These are phyloP conservation scores for Petrocephalus zakoni DNA, from an alignment of 2,113 vertebrate species.

Conservation along the genomic window DNA sequence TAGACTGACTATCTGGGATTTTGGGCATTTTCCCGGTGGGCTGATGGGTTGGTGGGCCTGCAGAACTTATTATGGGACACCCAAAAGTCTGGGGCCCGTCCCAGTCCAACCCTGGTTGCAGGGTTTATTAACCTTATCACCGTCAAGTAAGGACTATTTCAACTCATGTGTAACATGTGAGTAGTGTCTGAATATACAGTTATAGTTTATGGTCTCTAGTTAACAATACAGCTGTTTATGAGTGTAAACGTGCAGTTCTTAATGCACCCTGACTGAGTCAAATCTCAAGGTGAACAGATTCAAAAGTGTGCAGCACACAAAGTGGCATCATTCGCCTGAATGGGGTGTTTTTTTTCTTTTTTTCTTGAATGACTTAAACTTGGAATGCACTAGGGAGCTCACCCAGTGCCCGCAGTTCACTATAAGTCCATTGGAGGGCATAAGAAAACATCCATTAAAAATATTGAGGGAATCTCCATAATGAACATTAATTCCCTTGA, in stretches of 20 bases:
- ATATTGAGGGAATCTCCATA: background rate
- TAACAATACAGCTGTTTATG: background rate
- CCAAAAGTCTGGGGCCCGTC: background rate
- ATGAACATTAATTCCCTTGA: background rate
- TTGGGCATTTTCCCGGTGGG: background rate
- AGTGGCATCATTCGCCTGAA: background rate
- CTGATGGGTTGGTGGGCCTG: background rate
- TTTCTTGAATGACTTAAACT: background rate
- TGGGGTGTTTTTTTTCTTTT: background rate
- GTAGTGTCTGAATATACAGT: background rate
- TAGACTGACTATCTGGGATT: background rate
- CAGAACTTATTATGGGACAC: background rate
- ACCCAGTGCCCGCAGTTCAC: slow-evolving; percentile 14
- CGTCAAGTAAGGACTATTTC: background rate
- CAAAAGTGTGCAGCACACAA: background rate
- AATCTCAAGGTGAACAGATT: background rate
- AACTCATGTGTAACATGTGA: background rate
- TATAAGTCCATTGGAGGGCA: slow-evolving; percentile 21
- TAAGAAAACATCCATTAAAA: slow-evolving; percentile 25
- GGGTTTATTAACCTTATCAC: background rate
- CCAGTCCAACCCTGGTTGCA: background rate
- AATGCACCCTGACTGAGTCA: background rate
- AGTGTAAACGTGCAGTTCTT: background rate
- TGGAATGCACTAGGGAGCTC: background rate
- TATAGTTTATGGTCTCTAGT: background rate